These are phyloP conservation scores for Antheraea mylitta DNA, from an alignment of 1,140 invertebrate genomes.

Conservation along the genomic window DNA sequence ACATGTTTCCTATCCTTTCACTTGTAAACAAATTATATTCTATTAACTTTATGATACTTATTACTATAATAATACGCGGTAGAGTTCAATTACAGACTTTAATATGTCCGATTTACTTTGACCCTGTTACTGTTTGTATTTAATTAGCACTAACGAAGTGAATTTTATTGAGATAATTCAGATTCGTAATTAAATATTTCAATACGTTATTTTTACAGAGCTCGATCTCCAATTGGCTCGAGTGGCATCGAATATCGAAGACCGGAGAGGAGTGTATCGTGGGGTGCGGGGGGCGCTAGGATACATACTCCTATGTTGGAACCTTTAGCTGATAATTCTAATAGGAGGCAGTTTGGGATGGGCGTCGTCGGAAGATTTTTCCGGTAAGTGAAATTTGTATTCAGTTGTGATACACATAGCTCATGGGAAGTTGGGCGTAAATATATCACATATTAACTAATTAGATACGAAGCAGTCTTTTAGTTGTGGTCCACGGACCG, in stretches of 20 bases:
- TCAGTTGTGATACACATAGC: neutral
- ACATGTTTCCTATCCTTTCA: no score
- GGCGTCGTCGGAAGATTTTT: conserved; percentile 90
- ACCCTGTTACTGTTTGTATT: neutral
- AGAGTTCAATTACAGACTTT: neutral
- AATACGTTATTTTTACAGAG: conserved; percentile 39
- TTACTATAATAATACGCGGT: no score
- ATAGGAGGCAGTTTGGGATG: conserved; percentile 91
- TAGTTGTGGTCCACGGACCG: no score
- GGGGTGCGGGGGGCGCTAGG: conserved; percentile 80
- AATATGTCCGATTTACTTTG: neutral
- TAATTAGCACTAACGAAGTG: neutral
- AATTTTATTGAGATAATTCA: neutral
- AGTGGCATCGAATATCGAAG: conserved; percentile 58
- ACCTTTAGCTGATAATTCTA: conserved; percentile 88
- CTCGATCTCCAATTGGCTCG: conserved; percentile 58
- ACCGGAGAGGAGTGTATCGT: conserved; percentile 62
- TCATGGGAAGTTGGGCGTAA: no score
- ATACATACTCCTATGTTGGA: conserved; percentile 85
- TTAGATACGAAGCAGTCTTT: no score
- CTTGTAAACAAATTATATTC: no score
- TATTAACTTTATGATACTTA: no score
- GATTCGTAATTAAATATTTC: neutral
- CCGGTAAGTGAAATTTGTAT: conserved; percentile 76
- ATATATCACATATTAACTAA: no score